phyloP scores from a whole-genome alignment of 2,888 invertebrate genomes.

The Meliscaeva auricollis region DNA sequence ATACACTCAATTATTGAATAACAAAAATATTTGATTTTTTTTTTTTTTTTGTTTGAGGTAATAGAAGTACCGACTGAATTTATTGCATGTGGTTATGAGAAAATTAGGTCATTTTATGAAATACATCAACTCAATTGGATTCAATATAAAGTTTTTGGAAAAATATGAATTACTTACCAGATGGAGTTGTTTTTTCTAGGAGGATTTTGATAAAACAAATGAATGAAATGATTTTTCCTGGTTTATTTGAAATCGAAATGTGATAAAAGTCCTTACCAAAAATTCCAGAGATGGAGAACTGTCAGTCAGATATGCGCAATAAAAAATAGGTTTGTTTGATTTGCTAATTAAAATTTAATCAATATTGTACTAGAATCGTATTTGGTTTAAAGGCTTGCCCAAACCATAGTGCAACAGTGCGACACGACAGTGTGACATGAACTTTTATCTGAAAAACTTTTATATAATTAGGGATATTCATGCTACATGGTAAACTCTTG shows the following conservation, averaged over 20 bases:
- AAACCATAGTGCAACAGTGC: too few species aligned
- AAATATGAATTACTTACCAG: constrained; percentile 34
- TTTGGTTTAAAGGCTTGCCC: too few species aligned
- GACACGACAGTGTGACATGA: too few species aligned
- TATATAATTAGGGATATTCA: too few species aligned
- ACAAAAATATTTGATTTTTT: not conserved
- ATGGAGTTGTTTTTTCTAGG: not conserved
- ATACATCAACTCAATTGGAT: not conserved
- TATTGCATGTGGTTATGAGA: constrained; percentile 41
- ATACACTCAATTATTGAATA: constrained; percentile 47
- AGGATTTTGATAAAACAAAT: not conserved
- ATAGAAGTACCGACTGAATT: constrained; percentile 39
- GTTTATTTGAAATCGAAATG: constrained; percentile 26
- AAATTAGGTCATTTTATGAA: constrained; percentile 43
- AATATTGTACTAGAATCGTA: constrained; percentile 23
- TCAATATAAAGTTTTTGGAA: not conserved
- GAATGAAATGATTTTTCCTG: constrained; percentile 15
- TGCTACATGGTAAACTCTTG: too few species aligned
- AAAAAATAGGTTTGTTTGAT: constrained; percentile 39
- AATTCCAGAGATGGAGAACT: constrained; percentile 34
- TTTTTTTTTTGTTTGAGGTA: constrained; percentile 18
- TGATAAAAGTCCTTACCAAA: constrained; percentile 49
- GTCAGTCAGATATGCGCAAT: constrained; percentile 50
- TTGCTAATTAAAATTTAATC: constrained; percentile 13
- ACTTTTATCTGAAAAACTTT: too few species aligned